Evolutionary conservation across 2,113 vertebrate species (phyloP).

Genomic region (Hippocampus abdominalis): DNA sequence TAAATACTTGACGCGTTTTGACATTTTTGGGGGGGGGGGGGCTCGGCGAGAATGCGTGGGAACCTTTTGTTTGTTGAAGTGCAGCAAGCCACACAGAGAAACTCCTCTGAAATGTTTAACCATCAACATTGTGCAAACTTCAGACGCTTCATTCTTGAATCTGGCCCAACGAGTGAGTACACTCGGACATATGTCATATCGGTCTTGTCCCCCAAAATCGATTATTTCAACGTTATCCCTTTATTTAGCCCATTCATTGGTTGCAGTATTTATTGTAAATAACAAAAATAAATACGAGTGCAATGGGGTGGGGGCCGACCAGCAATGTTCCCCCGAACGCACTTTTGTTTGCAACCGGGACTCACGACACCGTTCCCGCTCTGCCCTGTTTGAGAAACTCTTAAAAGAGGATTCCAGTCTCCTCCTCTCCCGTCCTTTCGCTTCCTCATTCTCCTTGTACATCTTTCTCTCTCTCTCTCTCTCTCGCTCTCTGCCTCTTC

Average conservation of each 20-base stretch:
- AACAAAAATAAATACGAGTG: no score
- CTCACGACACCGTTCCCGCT: slow-evolving; percentile 1
- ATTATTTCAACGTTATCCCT: no score
- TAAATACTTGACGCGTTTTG: not conserved
- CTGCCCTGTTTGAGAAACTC: slow-evolving; percentile 30
- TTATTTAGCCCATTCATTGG: no score
- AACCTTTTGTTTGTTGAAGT: not conserved
- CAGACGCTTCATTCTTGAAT: no score
- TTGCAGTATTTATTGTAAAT: no score
- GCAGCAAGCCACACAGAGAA: not conserved
- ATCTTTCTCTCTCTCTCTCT: slow-evolving; percentile 16
- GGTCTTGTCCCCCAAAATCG: no score
- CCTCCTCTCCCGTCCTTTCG: slow-evolving; percentile 19
- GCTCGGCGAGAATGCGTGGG: not conserved
- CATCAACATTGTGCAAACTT: not conserved
- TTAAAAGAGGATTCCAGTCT: slow-evolving; percentile 33
- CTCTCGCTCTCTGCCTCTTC: slow-evolving; percentile 16
- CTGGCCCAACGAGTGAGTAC: no score
- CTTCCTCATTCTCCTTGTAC: slow-evolving; percentile 40
- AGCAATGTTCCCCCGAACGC: not conserved
- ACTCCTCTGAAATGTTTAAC: not conserved
- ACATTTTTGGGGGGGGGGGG: not conserved
- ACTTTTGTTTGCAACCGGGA: not conserved
- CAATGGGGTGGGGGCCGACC: no score
- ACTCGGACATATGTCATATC: no score